Base-by-base conservation (phyloP, 2,113 vertebrate genomes). In the Rhynchopsitta pachyrhyncha region DNA sequence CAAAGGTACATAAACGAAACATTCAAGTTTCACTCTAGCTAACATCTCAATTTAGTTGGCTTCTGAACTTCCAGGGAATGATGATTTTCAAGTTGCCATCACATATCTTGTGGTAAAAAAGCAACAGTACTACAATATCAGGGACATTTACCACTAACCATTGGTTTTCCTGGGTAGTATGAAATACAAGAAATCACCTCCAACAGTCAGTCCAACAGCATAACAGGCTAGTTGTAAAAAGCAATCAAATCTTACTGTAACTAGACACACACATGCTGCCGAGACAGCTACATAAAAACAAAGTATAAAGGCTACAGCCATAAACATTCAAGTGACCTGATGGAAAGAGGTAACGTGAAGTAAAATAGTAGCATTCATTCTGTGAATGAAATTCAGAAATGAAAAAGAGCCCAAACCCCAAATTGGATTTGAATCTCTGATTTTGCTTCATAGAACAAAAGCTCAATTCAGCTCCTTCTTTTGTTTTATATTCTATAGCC, bases 1-100 rank as follows among this genome's bases (percentile, higher is more conserved):
- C 0, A 0, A 46, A 42, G 4, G 9, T 29, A 42, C 0, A 2
- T 3, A 53, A 41, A 75, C 3, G 8, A 60, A 60, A 73, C 17
- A 28, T 39, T 35, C 7, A 14, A 28, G 44, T 52, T 90, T 50
- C 46, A 35, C 46, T 77, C 25, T 27, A 39, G 13, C 67, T 37
- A 66, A 29, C n/a, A 89, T 22, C 20, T 67, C 11, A 3, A 71
- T 37, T 28, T 59, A 86, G 20, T 5, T 73, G 47, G 69, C 24
- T 76, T 79, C 15, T 52, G 64, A 42, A 60, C 18, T 86, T 22
- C 2, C 59, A 69, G 8, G 22, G 29, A 90, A 69, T 4, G 0
- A 57, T 47, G 27, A 39, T 39, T 76, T 73, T 66, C 35, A n/a
- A 82, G 59, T 7, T 41, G 11, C 12, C 31, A 27, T 52, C 44